Conservation (phyloP, 64 coral and sea anemone genomes). For the Montipora sp. region DNA sequence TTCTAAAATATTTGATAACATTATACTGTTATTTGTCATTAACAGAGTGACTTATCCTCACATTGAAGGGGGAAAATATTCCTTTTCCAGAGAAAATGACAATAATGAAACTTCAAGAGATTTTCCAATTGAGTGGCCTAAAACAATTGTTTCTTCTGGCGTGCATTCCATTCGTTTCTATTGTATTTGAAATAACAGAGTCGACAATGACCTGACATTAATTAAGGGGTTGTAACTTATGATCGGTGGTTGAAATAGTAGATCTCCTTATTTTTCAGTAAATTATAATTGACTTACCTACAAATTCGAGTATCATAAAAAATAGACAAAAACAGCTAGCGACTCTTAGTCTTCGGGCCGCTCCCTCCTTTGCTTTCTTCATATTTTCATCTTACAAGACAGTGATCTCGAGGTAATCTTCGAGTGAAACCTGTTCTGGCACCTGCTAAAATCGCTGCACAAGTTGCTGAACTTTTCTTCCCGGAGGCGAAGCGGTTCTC, state of each 20-base stretch:
- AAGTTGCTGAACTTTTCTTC: too few species aligned
- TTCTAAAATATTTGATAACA: too few species aligned
- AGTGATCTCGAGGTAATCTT: neutral
- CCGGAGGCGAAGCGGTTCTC: too few species aligned
- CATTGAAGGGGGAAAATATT: too few species aligned
- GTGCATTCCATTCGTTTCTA: neutral
- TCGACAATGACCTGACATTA: neutral
- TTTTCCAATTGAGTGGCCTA: too few species aligned
- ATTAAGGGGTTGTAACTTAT: neutral
- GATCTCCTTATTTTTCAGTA: too few species aligned
- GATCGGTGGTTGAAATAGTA: too few species aligned
- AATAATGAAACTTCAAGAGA: too few species aligned
- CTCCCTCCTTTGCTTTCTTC: conserved; percentile 48
- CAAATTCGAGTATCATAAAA: conserved; percentile 82
- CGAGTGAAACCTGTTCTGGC: neutral
- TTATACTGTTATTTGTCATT: too few species aligned
- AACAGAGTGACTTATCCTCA: too few species aligned
- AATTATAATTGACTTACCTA: conserved; percentile 60
- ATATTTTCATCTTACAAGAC: neutral
- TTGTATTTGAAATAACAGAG: neutral
- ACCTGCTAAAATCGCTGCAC: neutral
- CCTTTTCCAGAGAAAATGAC: too few species aligned
- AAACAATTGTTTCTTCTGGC: too few species aligned
- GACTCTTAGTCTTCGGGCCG: conserved; percentile 51
- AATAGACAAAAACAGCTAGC: conserved; percentile 68